phyloP scores from a whole-genome alignment of 2,888 invertebrate genomes.

The Ctena decussata region DNA sequence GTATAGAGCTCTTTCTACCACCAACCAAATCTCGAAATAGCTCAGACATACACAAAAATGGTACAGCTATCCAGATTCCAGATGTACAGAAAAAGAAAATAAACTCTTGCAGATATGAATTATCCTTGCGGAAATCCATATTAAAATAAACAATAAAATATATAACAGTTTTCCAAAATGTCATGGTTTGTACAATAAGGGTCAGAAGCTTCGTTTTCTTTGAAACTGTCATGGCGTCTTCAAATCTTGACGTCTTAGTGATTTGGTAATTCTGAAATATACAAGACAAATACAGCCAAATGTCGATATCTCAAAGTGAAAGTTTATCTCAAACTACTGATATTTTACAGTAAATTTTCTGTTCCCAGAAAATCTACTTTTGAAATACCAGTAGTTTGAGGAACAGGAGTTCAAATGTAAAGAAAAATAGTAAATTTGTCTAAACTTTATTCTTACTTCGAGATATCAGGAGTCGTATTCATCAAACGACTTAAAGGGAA shows the following conservation, averaged over 20 bases:
- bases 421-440: too few species aligned
- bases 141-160: conserved; percentile 80
- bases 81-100: conserved; percentile 77
- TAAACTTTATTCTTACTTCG: too few species aligned
- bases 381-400: too few species aligned
- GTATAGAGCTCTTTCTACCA: too few species aligned
- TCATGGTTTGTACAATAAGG: conserved; percentile 81
- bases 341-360: too few species aligned
- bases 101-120: conserved; percentile 67
- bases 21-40: conserved; percentile 26
- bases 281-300: too few species aligned
- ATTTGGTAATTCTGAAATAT: background rate
- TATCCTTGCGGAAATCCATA: conserved; percentile 71
- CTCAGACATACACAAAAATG: conserved; percentile 67
- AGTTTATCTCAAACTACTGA: too few species aligned
- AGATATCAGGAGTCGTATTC: too few species aligned
- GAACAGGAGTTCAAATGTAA: too few species aligned
- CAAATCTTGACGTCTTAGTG: background rate
- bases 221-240: conserved; percentile 17
- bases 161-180: conserved; percentile 83
- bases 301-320: too few species aligned
- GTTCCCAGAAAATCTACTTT: too few species aligned
- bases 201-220: conserved; percentile 70
- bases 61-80: conserved; percentile 77
- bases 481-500: too few species aligned